Evolutionary conservation across 2,797 vertebrate species (phyloP).

Genomic region (Echiichthys vipera): DNA sequence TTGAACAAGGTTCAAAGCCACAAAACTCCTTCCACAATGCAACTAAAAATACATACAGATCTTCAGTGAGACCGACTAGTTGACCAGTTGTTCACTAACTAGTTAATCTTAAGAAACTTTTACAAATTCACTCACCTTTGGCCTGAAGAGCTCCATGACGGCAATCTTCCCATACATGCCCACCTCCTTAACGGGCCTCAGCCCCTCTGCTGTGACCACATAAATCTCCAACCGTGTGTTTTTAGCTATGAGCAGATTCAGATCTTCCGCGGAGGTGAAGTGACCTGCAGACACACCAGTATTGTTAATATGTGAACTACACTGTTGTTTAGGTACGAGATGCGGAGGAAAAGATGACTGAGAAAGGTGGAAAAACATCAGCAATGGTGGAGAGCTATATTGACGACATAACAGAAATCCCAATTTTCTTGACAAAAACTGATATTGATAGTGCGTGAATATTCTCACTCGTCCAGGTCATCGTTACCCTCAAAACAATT

Average conservation of each 20-base stretch:
- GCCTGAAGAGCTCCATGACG: conserved; percentile 98
- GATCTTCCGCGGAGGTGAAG: conserved; percentile 96
- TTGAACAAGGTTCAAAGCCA: no score
- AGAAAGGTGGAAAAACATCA: background rate
- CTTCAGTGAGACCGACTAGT: background rate
- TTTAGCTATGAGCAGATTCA: conserved; percentile 97
- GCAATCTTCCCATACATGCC: conserved; percentile 99
- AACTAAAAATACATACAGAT: background rate
- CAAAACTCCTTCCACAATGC: background rate
- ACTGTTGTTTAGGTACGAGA: background rate
- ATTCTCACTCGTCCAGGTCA: no score
- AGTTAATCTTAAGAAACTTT: background rate
- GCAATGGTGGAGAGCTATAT: background rate
- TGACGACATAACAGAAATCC: background rate
- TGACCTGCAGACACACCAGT: conserved; percentile 84
- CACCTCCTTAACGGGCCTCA: conserved; percentile 96
- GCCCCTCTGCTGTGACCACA: conserved; percentile 95
- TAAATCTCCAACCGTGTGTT: conserved; percentile 99
- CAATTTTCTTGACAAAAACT: no score
- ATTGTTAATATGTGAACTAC: background rate
- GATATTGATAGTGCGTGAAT: background rate
- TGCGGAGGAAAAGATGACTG: background rate
- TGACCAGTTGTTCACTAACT: no score
- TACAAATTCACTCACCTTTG: conserved; percentile 87
- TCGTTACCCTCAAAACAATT: no score